Conservation (phyloP, 1,140 invertebrate species). For the Sitophilus oryzae region DNA sequence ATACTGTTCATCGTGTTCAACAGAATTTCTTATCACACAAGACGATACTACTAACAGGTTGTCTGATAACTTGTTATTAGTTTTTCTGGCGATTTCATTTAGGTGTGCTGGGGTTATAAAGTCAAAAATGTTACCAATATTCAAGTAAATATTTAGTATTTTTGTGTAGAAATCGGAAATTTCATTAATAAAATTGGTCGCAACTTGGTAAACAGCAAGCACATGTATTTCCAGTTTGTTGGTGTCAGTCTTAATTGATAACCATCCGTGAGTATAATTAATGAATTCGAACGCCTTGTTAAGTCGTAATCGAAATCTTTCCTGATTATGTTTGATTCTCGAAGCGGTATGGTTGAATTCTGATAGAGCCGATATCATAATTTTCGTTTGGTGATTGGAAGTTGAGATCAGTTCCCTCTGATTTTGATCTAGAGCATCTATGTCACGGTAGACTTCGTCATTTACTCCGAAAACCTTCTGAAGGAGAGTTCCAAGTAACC, state of each 20-base stretch:
- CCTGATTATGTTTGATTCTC: neutral
- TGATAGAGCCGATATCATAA: slow-evolving; percentile 8
- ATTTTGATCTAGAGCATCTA: slow-evolving; percentile 9
- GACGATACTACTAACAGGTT: no score
- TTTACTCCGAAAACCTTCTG: slow-evolving; percentile 12
- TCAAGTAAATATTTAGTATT: neutral
- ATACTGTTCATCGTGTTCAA: no score
- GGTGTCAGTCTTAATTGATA: neutral
- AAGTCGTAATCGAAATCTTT: neutral
- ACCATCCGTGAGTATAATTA: neutral
- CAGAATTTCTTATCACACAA: no score
- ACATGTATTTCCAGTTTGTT: neutral
- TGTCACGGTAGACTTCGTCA: slow-evolving; percentile 15
- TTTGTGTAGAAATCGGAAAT: neutral
- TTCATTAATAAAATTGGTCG: neutral
- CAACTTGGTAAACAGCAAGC: neutral
- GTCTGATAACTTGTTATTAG: no score
- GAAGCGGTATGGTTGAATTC: slow-evolving; percentile 5
- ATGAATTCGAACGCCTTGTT: neutral
- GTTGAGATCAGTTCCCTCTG: slow-evolving; percentile 8
- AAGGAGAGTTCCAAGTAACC: slow-evolving; percentile 5
- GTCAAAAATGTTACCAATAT: neutral
- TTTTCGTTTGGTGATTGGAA: slow-evolving; percentile 13
- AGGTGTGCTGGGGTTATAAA: no score
- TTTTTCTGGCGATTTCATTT: no score